These are phyloP conservation scores for Pocillopora grandis DNA, from an alignment of 92 coral and sea anemone species.

Conservation along the genomic window DNA sequence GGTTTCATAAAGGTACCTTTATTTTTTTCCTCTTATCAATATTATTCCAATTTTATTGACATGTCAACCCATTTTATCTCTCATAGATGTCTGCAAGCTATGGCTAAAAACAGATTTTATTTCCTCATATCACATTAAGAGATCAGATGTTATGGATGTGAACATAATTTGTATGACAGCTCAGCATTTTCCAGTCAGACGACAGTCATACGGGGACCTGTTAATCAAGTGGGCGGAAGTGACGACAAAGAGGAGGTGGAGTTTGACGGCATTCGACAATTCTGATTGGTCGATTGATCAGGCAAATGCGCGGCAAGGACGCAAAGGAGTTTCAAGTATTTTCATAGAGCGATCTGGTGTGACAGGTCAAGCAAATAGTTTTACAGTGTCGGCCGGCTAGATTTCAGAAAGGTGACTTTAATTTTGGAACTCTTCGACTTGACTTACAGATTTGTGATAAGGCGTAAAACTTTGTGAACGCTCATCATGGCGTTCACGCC, in stretches of 20 bases:
- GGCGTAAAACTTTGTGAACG: not conserved
- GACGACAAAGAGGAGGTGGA: conserved; percentile 53
- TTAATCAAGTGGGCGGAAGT: conserved; percentile 53
- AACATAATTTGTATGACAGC: not conserved
- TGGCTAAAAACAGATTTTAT: not conserved
- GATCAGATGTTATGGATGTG: not conserved
- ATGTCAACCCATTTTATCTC: not conserved
- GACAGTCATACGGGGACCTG: conserved; percentile 40
- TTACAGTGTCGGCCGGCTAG: not conserved
- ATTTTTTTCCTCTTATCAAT: not conserved
- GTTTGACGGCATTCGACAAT: conserved; percentile 13
- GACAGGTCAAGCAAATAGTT: conserved; percentile 34
- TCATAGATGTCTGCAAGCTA: not conserved
- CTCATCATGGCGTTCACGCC: conserved; percentile 59
- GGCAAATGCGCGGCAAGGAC: conserved; percentile 52
- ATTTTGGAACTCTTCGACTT: not conserved
- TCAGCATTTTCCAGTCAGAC: conserved; percentile 8
- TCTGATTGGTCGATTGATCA: conserved; percentile 56
- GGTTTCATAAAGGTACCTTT: too few species aligned
- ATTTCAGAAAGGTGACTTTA: conserved; percentile 11
- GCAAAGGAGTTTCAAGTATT: conserved; percentile 47
- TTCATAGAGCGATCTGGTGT: conserved; percentile 21
- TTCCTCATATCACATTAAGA: not conserved
- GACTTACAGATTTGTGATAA: conserved; percentile 5
- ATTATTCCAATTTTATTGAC: not conserved